Percentiles rank a stretch among this genome's conserved stretches.
Conservation (phyloP, 2,797 vertebrate genomes). For the Jordanella pulchra region DNA sequence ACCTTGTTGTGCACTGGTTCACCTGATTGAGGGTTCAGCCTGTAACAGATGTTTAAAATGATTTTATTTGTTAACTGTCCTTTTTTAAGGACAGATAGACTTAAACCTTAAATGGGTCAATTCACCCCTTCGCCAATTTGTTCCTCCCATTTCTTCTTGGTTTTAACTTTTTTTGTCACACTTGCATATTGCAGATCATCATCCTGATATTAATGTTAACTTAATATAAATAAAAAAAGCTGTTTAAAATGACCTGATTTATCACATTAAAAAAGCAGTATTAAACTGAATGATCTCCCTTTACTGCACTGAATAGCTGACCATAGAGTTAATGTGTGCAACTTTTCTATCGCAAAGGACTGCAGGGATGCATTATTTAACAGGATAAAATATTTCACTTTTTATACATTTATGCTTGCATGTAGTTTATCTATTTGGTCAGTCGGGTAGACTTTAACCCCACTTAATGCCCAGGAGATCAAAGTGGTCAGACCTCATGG, state of each 20-base stretch:
- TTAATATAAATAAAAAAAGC: neutral
- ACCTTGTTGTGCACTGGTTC: conserved; percentile 42
- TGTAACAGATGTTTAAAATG: conserved; percentile 18
- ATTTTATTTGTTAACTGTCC: neutral
- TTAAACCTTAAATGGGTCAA: neutral
- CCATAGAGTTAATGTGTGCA: neutral
- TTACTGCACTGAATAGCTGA: neutral
- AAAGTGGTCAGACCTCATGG: neutral
- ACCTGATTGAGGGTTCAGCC: conserved; percentile 37
- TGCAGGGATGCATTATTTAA: neutral
- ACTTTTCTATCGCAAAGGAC: neutral
- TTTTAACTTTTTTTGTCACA: neutral
- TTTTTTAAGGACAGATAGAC: conserved; percentile 7
- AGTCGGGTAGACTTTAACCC: neutral
- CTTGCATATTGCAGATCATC: neutral
- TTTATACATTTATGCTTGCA: neutral
- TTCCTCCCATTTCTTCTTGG: too few relatives aligned
- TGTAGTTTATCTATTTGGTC: neutral
- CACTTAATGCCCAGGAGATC: too few relatives aligned
- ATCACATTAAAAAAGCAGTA: neutral
- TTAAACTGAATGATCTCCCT: neutral
- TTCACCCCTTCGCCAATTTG: neutral
- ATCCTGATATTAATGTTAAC: neutral
- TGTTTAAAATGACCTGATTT: neutral
- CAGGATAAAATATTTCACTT: neutral